Percentiles rank a stretch among this genome's conserved stretches.
Conservation (phyloP, 2,888 invertebrate genomes). For the Odontocolon sp. region DNA sequence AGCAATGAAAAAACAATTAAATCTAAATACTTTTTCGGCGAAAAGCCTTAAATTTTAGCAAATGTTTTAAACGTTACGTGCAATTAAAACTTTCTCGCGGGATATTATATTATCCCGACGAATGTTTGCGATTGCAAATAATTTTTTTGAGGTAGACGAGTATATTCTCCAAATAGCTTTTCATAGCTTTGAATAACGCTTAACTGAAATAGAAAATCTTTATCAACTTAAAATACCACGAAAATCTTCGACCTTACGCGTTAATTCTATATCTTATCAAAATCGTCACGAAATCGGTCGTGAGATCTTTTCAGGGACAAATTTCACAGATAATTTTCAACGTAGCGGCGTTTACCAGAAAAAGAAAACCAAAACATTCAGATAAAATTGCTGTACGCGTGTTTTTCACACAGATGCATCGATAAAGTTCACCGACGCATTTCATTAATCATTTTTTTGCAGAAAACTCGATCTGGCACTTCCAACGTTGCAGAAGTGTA, state of each 20-base stretch:
- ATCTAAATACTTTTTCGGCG: slow-evolving; percentile 70
- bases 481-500: neutral
- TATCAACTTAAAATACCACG: slow-evolving; percentile 57
- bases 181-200: slow-evolving; percentile 77
- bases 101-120: slow-evolving; percentile 54
- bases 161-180: slow-evolving; percentile 80
- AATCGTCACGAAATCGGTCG: slow-evolving; percentile 4
- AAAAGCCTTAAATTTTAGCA: slow-evolving; percentile 73
- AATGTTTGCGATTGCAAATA: slow-evolving; percentile 74
- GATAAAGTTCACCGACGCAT: neutral
- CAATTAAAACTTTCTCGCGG: slow-evolving; percentile 68
- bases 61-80: slow-evolving; percentile 71
- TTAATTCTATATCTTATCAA: slow-evolving; percentile 29
- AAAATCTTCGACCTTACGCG: slow-evolving; percentile 45
- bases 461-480: slow-evolving; percentile 12
- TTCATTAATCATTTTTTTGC: neutral
- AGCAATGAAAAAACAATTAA: slow-evolving; percentile 68
- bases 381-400: neutral
- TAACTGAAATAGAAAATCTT: slow-evolving; percentile 71
- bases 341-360: neutral
- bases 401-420: neutral
- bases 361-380: neutral
- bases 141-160: slow-evolving; percentile 79
- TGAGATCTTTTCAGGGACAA: neutral
- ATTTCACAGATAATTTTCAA: neutral